Percentiles rank a stretch among this genome's conserved stretches.
Conservation (phyloP, 2,797 vertebrate genomes). For the Galaxias olidus region DNA sequence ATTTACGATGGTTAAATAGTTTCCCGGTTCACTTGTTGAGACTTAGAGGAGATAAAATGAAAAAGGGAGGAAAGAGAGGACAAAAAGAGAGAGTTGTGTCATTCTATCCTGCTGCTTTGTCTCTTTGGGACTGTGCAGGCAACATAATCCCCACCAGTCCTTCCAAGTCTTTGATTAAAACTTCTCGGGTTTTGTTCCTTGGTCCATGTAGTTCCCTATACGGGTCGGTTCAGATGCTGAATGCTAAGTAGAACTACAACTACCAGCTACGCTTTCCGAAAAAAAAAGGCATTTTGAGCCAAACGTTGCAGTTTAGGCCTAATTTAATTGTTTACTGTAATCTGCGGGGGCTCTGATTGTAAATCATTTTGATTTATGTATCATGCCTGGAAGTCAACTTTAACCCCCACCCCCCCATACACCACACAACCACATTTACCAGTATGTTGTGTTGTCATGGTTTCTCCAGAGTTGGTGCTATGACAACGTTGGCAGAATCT, state of each 20-base stretch:
- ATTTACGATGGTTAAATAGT: slow-evolving; percentile 37
- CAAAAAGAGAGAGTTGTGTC: slow-evolving; percentile 2
- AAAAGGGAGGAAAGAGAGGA: not conserved
- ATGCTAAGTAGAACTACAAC: not conserved
- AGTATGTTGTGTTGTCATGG: too few species aligned
- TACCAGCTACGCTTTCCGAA: slow-evolving; percentile 16
- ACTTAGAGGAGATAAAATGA: too few species aligned
- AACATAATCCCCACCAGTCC: not conserved
- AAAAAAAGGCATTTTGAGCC: slow-evolving; percentile 23
- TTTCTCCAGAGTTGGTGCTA: too few species aligned
- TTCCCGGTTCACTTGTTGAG: slow-evolving; percentile 24
- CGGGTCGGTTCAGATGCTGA: slow-evolving; percentile 11
- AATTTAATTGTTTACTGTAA: slow-evolving; percentile 42
- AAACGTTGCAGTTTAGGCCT: slow-evolving; percentile 24
- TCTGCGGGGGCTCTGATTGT: slow-evolving; percentile 10
- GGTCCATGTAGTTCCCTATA: slow-evolving; percentile 12
- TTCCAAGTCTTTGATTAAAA: slow-evolving; percentile 18
- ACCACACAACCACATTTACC: too few species aligned
- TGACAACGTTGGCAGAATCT: too few species aligned
- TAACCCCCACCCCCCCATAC: too few species aligned
- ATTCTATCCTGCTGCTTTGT: not conserved
- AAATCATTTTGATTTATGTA: not conserved
- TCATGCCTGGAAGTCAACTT: too few species aligned
- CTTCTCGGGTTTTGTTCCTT: slow-evolving; percentile 18
- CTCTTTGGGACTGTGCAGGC: slow-evolving; percentile 5